phyloP scores from a whole-genome alignment of 2,888 invertebrate species.

The Lasioglossum lativentre region DNA sequence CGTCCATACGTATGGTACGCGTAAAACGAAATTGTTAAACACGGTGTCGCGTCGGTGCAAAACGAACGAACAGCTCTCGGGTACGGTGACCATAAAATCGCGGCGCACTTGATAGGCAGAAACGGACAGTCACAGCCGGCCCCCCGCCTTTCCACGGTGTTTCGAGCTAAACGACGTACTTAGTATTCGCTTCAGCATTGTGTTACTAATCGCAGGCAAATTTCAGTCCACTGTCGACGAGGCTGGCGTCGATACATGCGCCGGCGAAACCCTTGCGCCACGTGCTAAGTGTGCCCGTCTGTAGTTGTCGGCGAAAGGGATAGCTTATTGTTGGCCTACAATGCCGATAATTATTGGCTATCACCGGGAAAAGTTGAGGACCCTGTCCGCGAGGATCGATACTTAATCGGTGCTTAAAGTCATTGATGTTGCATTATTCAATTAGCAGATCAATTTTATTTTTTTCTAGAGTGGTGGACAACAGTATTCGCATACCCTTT shows the following conservation, averaged over 20 bases:
- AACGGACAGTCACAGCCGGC: conserved; percentile 9
- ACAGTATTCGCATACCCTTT: not conserved
- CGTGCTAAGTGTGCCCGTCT: conserved; percentile 46
- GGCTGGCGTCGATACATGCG: conserved; percentile 17
- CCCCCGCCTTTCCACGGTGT: conserved; percentile 1
- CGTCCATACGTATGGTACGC: not conserved
- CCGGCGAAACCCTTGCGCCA: conserved; percentile 53
- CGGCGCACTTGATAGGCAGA: conserved; percentile 34
- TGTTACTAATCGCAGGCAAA: conserved; percentile 70
- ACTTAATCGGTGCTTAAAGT: not conserved
- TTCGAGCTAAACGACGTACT: conserved; percentile 63
- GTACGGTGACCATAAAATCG: conserved; percentile 37
- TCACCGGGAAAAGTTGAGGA: not conserved
- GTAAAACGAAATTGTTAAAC: conserved; percentile 31
- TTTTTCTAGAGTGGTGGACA: not conserved
- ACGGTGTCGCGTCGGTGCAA: conserved; percentile 14
- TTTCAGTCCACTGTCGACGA: conserved; percentile 59
- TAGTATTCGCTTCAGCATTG: conserved; percentile 69
- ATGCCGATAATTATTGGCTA: conserved; percentile 64
- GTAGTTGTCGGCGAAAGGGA: conserved; percentile 18
- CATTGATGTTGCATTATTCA: not conserved
- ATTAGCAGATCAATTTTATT: not conserved
- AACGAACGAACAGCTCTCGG: conserved; percentile 24
- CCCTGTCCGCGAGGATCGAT: not conserved
- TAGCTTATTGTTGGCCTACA: conserved; percentile 66